Evolutionary conservation across 2,113 vertebrate genomes (phyloP).

Genomic region (Psettodes erumei): DNA sequence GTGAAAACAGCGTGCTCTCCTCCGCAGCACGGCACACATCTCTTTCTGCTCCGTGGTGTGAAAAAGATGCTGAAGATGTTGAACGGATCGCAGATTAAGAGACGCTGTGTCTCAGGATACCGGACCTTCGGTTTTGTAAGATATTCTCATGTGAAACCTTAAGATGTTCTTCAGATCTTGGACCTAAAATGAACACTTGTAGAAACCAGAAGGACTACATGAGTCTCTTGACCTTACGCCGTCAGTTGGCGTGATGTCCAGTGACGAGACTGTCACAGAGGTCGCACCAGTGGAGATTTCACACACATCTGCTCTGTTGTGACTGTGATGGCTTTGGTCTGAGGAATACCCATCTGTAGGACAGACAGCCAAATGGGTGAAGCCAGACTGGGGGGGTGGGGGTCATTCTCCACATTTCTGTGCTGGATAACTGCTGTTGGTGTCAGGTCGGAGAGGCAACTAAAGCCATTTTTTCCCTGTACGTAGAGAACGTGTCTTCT

Average conservation of each 20-base stretch:
- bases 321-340: conserved; percentile 8
- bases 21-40: not conserved
- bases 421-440: conserved; percentile 22
- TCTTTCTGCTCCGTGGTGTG: conserved; percentile 6
- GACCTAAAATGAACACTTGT: conserved; percentile 19
- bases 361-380: conserved; percentile 22
- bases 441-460: conserved; percentile 41
- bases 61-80: not conserved
- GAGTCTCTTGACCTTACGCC: no score
- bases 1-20: conserved; percentile 22
- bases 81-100: conserved; percentile 16
- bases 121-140: conserved; percentile 30
- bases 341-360: conserved; percentile 17
- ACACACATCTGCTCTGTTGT: conserved; percentile 11
- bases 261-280: not conserved
- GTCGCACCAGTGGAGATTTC: not conserved
- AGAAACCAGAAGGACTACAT: no score
- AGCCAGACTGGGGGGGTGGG: no score
- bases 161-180: not conserved
- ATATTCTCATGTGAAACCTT: conserved; percentile 22
- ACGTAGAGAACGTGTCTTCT: conserved; percentile 56
- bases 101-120: conserved; percentile 54
- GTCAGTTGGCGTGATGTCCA: not conserved
- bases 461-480: conserved; percentile 77
- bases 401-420: conserved; percentile 11